Evolutionary conservation across 2,797 vertebrate genomes (phyloP).

Genomic region (Octomys mimax): DNA sequence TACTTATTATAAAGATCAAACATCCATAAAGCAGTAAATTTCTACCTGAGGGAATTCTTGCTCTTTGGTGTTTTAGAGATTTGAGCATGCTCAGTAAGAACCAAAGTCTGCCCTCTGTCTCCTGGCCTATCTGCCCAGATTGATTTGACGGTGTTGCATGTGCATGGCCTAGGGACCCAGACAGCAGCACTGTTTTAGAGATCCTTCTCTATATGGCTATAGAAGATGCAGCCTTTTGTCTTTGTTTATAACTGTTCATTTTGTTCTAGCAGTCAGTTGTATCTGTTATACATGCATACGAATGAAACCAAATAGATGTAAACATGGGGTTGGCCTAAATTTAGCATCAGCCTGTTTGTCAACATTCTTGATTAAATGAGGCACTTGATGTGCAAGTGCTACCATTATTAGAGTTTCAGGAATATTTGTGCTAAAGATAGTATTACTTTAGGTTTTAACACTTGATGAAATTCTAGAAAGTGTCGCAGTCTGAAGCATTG

Average conservation of each 20-base stretch:
- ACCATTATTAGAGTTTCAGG: slow-evolving; percentile 8
- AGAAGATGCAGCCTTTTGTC: slow-evolving; percentile 69
- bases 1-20: slow-evolving; percentile 66
- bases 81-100: slow-evolving; percentile 91
- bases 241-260: slow-evolving; percentile 49
- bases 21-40: slow-evolving; percentile 55
- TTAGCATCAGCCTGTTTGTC: slow-evolving; percentile 62
- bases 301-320: slow-evolving; percentile 50
- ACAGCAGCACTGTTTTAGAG: slow-evolving; percentile 81
- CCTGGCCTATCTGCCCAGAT: slow-evolving; percentile 76
- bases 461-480: slow-evolving; percentile 66
- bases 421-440: slow-evolving; percentile 18
- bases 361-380: slow-evolving; percentile 59
- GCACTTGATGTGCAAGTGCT: slow-evolving; percentile 41
- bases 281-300: slow-evolving; percentile 57
- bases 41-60: slow-evolving; percentile 61
- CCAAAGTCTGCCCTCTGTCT: slow-evolving; percentile 76
- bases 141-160: slow-evolving; percentile 87
- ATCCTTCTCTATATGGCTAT: slow-evolving; percentile 75
- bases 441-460: slow-evolving; percentile 51
- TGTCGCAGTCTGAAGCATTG: slow-evolving; percentile 50
- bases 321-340: slow-evolving; percentile 57
- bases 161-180: slow-evolving; percentile 87
- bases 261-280: slow-evolving; percentile 67
- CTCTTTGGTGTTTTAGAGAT: slow-evolving; percentile 82